Evolutionary conservation across 2,888 invertebrate genomes (phyloP), one percentile per base, ranked within the genome.

Genomic region (Adelognathus sp.): DNA sequence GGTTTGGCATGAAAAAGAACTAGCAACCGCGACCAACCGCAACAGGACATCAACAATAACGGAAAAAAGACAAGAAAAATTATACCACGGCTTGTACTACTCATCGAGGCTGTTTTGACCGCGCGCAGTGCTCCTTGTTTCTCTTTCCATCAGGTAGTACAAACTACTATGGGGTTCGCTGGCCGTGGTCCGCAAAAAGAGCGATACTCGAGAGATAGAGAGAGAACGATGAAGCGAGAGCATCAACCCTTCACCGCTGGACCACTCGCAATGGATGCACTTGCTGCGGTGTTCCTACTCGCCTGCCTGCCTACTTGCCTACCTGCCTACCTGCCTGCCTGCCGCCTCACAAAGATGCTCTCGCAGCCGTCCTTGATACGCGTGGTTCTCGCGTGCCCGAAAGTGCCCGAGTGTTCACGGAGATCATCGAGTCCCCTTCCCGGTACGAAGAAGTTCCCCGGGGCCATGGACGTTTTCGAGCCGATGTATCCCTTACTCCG

Each of bases 371-470:
- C 84, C 84, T 84, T 84, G 84, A 82, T 84, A 79, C 84, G 84
- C 84, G 84, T 84, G 84, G 83, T 78, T 81, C 82, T 84, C 84
- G 84, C 84, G 84, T 84, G 84, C 84, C 84, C 84, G 84, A 84
- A 72, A 27, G 1, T 9, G 9, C 11, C 79, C 84, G 84, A 80
- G 31, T 4, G 1, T 16, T 21, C 6, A 39, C 84, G 84, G 67
- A 66, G 36, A 29, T 7, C 9, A 14, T 60, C 84, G 84, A 84
- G 27, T 21, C 1, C 14, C 39, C 44, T 33, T 46, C 54, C 46
- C 31, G 24, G 24, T 11, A 29, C 24, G 71, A 76, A 76, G 76
- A 83, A 82, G 63, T 39, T 67, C 75, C 71, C 79, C 60, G 60
- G 66, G 77, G 80, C 81, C 76, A 75, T 64, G 67, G 72, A 64